Base-by-base conservation (phyloP, 2,888 invertebrate genomes). In the Unio pictorum region DNA sequence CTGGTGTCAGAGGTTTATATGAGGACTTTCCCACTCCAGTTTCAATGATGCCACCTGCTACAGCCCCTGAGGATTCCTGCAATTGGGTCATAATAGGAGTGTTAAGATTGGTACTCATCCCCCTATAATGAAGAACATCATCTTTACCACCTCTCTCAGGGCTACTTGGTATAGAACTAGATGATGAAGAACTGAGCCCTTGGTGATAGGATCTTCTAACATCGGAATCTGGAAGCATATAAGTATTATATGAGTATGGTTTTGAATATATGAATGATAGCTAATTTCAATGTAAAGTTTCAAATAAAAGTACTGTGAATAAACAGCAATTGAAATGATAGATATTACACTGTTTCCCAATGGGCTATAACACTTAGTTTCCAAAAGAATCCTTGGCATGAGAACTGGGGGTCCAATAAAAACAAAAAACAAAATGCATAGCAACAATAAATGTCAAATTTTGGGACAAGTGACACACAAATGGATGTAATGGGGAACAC, bases 51-150 rank as follows among this genome's bases (percentile, higher is more conserved):
- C 71, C 72, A 11, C 72, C 76, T 15, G 73, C 55, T 26, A 70
- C 73, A 64, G 75, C 75, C 73, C 79, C 80, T 34, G 78, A 74
- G 28, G 80, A 78, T 34, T 79, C 78, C 56, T 77, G 76, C 8
- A 69, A 62, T 23, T 74, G 78, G 45, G 15, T 15, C 45, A 45
- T 45, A 45, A 45, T 73, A 61, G 79, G 75, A 62, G 81, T 70
- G 62, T 73, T 76, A 45, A 76, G 79, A n/a, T 80, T 80, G 30
- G 80, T 74, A 74, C 75, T 77, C 11, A 72, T 61, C 28, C 79
- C 79, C 26, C 71, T 67, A 23, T 73, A 73, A n/a, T 69, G 74
- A 58, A 72, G 59, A 23, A 64, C 61, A 18, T 66, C 61, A 23
- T 61, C 64, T 67, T 71, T 71, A 17, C 20, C 61, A 34, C 64